These are phyloP conservation scores for Alca torda DNA, from an alignment of 2,797 vertebrate genomes.

Conservation along the genomic window DNA sequence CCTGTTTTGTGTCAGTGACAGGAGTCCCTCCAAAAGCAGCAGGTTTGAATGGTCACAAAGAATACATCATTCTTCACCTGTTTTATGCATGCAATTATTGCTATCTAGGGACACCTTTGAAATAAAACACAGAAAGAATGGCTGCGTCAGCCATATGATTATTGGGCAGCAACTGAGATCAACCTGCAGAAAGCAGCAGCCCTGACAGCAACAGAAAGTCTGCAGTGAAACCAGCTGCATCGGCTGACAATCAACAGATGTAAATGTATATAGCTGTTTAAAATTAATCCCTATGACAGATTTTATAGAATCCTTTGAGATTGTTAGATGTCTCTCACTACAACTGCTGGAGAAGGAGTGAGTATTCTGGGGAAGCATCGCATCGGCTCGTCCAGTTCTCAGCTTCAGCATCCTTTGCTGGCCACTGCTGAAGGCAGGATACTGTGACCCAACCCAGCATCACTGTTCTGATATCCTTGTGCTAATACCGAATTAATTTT, in stretches of 20 bases:
- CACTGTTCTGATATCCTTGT: neutral
- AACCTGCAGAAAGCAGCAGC: neutral
- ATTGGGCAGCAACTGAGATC: neutral
- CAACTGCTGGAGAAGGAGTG: neutral
- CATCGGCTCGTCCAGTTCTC: neutral
- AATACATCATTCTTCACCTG: neutral
- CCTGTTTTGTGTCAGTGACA: neutral
- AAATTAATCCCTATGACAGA: neutral
- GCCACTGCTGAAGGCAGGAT: neutral
- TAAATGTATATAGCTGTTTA: accelerated
- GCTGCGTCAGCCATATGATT: neutral
- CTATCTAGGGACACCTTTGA: neutral
- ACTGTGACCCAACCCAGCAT: neutral
- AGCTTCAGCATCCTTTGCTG: neutral
- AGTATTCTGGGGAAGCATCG: neutral
- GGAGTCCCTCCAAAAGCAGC: neutral
- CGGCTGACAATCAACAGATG: neutral
- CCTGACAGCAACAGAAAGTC: neutral
- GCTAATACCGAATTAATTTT: neutral
- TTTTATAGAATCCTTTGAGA: neutral
- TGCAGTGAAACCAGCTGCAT: neutral
- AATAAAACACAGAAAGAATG: neutral
- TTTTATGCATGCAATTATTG: neutral
- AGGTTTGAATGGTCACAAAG: neutral
- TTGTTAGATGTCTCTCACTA: neutral